Evolutionary conservation across 2,888 invertebrate species (phyloP).

Genomic region (Shargacucullia verbasci): DNA sequence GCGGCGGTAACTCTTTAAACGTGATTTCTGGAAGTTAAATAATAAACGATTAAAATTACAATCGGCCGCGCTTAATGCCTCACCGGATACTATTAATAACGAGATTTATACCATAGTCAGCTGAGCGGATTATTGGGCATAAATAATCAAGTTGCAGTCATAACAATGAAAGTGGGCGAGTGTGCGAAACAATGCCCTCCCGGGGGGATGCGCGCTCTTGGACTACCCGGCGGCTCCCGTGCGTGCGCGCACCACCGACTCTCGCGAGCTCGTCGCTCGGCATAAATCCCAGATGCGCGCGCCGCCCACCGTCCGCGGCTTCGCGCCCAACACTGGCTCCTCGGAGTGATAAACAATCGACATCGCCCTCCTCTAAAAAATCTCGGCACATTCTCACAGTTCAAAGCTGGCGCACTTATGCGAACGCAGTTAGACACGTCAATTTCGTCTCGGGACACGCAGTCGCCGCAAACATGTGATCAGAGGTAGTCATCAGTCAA

Average conservation of each 20-base stretch:
- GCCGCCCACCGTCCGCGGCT: constrained; percentile 69
- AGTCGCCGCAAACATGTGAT: constrained; percentile 58
- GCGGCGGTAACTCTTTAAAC: constrained; percentile 81
- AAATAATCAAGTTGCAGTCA: constrained; percentile 66
- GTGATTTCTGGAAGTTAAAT: constrained; percentile 77
- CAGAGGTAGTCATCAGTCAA: constrained; percentile 43
- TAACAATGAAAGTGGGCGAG: constrained; percentile 71
- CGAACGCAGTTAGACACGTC: constrained; percentile 53
- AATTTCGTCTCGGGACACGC: constrained; percentile 69
- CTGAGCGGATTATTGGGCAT: constrained; percentile 74
- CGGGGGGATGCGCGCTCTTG: constrained; percentile 67
- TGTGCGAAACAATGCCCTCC: constrained; percentile 68
- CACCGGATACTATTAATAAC: constrained; percentile 66
- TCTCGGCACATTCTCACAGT: constrained; percentile 67
- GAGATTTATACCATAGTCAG: constrained; percentile 72
- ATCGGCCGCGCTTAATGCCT: constrained; percentile 66
- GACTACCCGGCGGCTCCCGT: constrained; percentile 60
- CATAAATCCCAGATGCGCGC: constrained; percentile 54
- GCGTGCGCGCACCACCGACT: constrained; percentile 52
- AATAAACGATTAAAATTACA: constrained; percentile 66
- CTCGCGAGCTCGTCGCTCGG: constrained; percentile 35
- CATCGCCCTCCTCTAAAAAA: constrained; percentile 68
- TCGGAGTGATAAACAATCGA: constrained; percentile 68
- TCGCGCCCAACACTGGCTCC: constrained; percentile 71
- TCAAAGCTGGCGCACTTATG: constrained; percentile 54